Base-by-base conservation (phyloP, 2,888 invertebrate species). In the Podotricha telesiphe region DNA sequence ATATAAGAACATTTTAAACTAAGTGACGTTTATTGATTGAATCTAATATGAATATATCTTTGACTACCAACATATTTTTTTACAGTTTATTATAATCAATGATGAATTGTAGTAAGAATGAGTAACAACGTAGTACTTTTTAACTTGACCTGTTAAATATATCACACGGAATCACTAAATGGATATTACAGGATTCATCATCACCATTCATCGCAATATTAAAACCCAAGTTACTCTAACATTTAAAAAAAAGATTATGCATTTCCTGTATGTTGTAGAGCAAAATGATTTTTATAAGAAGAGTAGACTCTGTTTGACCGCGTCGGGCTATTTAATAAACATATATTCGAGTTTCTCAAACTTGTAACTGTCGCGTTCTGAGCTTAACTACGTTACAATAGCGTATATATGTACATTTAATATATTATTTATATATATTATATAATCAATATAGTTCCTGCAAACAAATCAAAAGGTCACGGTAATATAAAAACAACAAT, bases 391-490 rank as follows among this genome's bases (percentile, higher is more conserved):
- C 6, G 28, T 6, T 6, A 28, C 28, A 6, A 28, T 6, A 6
- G 28, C 28, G 6, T 28, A 28, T 28, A 6, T 28, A 10, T 5
- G 3, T 45, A 48, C 47, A 48, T 6, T 19, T 17, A 48, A 48
- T 1, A 47, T 7, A 47, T 17, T 47, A 17, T 47, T 17, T 47
- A 17, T 17, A 47, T 17, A 47, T 47, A n/a, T 45, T 28, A 1
- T 45, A 45, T n/a, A 45, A 15, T 45, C 45, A 45, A 45, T 45
- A n/a, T 5, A n/a, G 28, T 20, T 4, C 6, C 13, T 51, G 34
- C 34, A 53, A 53, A 53, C 45, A 45, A n/a, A 59, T 42, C 42
- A 22, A 59, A 45, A 45, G 59, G 59, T 59, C 22, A 45, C n/a
- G 59, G 5, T 20, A 22, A 11, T 20, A 42, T 59, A 59, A 59